A percentile compares a stretch with the other conserved stretches of the same genome.
These are phyloP conservation scores for Albula goreensis DNA, from an alignment of 2,113 vertebrate species.

Conservation along the genomic window DNA sequence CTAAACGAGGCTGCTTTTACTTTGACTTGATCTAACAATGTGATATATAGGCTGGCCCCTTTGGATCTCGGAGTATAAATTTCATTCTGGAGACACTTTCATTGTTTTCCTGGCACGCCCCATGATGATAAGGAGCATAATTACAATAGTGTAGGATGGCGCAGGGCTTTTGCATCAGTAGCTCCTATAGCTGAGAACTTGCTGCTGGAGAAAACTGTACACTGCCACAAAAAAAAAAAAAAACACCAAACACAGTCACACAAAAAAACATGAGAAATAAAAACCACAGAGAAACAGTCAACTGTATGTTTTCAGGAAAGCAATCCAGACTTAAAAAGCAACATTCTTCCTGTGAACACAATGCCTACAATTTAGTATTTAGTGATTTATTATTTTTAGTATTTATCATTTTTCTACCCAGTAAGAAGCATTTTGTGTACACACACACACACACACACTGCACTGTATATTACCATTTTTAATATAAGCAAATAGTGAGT, in stretches of 20 bases:
- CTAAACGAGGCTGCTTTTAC: neutral
- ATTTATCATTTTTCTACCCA: too few species aligned
- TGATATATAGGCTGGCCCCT: slow-evolving; percentile 27
- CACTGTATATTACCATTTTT: too few species aligned
- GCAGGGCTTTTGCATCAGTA: neutral
- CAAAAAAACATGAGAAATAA: neutral
- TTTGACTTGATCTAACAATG: slow-evolving; percentile 6
- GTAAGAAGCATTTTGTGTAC: too few species aligned
- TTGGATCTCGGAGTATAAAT: slow-evolving; percentile 14
- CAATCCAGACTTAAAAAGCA: neutral
- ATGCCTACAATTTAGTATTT: too few species aligned
- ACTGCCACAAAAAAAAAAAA: too few species aligned
- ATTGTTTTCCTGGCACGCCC: slow-evolving; percentile 8
- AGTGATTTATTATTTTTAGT: too few species aligned
- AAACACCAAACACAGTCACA: neutral
- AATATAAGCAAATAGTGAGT: too few species aligned
- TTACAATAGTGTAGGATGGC: neutral
- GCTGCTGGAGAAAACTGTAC: neutral
- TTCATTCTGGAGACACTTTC: slow-evolving; percentile 19
- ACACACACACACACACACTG: too few species aligned
- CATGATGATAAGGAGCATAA: neutral
- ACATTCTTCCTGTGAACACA: neutral
- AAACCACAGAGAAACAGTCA: neutral
- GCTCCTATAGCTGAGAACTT: neutral
- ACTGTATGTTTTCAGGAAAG: neutral